phyloP scores from a whole-genome alignment of 2,113 vertebrate species.

The Phylloscopus whistleri region DNA sequence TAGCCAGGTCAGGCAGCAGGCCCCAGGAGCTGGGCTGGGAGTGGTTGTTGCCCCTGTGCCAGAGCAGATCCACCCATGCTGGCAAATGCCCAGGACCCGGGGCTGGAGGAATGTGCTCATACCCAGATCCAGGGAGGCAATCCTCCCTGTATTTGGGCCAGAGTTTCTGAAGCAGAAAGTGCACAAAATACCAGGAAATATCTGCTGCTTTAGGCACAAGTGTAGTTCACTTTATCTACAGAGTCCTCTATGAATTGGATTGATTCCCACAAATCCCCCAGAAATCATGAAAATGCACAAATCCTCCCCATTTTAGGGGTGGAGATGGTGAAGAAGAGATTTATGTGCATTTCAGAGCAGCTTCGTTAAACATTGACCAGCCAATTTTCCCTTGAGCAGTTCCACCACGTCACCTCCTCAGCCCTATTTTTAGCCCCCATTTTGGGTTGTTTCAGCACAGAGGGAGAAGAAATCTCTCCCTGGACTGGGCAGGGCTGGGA shows the following conservation, averaged over 20 bases:
- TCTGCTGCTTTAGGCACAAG: background rate
- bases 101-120: background rate
- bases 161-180: background rate
- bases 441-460: background rate
- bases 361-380: background rate
- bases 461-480: background rate
- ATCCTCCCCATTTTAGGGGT: background rate
- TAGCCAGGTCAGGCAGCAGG: background rate
- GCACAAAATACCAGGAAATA: background rate
- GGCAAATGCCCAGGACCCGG: background rate
- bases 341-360: background rate
- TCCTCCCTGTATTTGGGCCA: background rate
- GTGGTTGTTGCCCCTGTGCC: rapidly evolving
- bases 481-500: background rate
- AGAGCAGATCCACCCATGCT: background rate
- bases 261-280: background rate
- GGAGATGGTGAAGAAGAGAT: background rate
- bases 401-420: background rate
- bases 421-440: background rate
- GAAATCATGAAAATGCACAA: background rate
- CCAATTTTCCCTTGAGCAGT: background rate
- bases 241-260: background rate
- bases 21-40: rapidly evolving
- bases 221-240: background rate
- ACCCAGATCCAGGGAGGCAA: background rate